Conservation (phyloP, 2,113 vertebrate genomes). For the Vireo altiloquus region DNA sequence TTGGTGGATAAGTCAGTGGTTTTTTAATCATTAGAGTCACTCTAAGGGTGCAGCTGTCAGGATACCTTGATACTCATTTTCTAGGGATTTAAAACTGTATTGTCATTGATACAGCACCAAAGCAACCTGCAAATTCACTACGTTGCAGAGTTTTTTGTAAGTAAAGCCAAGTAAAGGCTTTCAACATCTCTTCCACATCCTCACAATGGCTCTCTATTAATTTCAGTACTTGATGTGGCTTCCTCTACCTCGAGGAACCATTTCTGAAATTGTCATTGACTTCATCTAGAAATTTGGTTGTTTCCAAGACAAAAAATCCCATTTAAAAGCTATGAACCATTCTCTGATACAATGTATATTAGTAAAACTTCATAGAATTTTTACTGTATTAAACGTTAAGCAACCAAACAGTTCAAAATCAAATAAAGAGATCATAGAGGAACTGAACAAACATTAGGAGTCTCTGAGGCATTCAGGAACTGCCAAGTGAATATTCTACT, state of each 20-base stretch:
- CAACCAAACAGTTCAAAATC: background rate
- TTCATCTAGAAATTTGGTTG: background rate
- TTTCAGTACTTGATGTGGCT: background rate
- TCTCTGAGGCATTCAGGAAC: background rate
- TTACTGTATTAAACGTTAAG: background rate
- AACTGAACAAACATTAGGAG: background rate
- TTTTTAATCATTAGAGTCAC: background rate
- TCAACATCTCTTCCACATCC: background rate
- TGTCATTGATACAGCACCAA: background rate
- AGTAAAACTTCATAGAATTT: background rate
- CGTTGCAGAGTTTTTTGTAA: background rate
- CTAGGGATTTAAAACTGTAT: background rate
- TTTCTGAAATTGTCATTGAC: background rate
- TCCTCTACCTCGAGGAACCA: background rate
- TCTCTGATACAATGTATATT: background rate
- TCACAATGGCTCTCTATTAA: background rate
- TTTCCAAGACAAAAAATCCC: background rate
- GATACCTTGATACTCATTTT: background rate
- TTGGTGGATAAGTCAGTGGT: background rate
- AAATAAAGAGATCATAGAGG: background rate
- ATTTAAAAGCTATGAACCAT: background rate
- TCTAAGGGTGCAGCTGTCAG: background rate
- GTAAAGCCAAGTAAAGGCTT: background rate
- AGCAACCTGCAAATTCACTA: background rate
- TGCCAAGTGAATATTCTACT: background rate